These are phyloP conservation scores for Temnothorax curvispinosus DNA, from an alignment of 1,140 invertebrate genomes.

Conservation along the genomic window DNA sequence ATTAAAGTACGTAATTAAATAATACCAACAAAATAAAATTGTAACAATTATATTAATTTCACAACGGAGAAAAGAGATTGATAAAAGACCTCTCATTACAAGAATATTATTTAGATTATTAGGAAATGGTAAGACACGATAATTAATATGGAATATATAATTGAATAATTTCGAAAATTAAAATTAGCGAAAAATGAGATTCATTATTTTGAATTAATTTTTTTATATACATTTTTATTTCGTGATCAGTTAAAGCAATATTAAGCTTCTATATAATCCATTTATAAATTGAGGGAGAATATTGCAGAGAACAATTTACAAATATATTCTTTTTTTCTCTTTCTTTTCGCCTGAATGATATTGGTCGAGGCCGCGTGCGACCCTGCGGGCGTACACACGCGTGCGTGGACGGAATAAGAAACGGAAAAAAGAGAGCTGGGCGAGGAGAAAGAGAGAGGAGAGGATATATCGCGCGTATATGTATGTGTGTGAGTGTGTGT, in stretches of 20 bases:
- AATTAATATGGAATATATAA: neutral
- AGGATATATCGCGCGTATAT: neutral
- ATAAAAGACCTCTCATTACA: no score
- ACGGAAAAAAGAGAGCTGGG: slow-evolving; percentile 39
- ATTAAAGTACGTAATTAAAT: neutral
- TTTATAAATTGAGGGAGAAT: neutral
- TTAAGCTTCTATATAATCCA: neutral
- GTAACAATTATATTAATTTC: neutral
- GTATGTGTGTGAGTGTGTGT: neutral
- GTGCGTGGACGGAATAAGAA: slow-evolving; percentile 53
- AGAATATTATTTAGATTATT: neutral
- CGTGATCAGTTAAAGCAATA: neutral
- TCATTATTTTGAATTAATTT: neutral
- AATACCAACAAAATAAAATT: neutral
- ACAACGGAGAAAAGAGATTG: neutral
- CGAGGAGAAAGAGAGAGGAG: slow-evolving; percentile 29
- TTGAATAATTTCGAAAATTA: neutral
- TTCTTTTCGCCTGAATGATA: neutral
- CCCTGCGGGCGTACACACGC: slow-evolving; percentile 43
- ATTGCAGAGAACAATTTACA: neutral
- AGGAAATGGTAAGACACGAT: neutral
- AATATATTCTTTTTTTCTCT: neutral
- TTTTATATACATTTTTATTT: neutral
- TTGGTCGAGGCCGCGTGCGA: slow-evolving; percentile 20
- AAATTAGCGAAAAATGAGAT: neutral